Evolutionary conservation across 2,113 vertebrate species (phyloP).

Genomic region (Hucho hucho): DNA sequence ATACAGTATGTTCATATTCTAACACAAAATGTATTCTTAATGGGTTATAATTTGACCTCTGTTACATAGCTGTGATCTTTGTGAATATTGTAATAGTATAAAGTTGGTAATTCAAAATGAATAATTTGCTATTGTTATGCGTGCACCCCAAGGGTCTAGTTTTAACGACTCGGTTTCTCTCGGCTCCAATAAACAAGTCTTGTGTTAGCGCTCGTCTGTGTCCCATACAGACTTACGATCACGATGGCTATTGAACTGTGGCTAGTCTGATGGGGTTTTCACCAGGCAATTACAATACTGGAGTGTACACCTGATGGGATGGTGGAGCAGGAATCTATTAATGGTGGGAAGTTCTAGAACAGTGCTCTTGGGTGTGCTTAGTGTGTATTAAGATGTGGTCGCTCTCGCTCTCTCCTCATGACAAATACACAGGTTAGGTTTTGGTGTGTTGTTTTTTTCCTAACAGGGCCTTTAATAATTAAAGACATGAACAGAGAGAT

Average conservation of each 20-base stretch:
- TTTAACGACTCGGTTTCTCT: slow-evolving; percentile 6
- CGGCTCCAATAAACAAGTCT: slow-evolving; percentile 12
- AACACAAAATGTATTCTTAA: background rate
- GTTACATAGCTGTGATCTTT: background rate
- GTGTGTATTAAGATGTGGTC: background rate
- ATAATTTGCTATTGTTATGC: slow-evolving; percentile 33
- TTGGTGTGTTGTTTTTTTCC: no score
- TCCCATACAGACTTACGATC: slow-evolving; percentile 1
- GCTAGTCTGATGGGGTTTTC: background rate
- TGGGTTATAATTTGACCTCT: slow-evolving; percentile 24
- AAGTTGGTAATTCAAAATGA: no score
- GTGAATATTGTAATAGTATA: slow-evolving; percentile 19
- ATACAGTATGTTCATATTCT: background rate
- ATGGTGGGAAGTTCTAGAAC: slow-evolving; percentile 24
- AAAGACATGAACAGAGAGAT: no score
- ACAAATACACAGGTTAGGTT: no score
- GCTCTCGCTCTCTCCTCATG: no score
- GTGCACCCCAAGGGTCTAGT: slow-evolving; percentile 12
- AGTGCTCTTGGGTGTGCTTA: background rate
- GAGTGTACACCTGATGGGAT: slow-evolving; percentile 27
- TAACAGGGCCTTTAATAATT: no score
- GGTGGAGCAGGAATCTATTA: background rate
- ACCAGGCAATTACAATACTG: slow-evolving; percentile 21
- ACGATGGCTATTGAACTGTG: slow-evolving; percentile 1
- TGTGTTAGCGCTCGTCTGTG: slow-evolving; percentile 6